Evolutionary conservation across 2,797 vertebrate species (phyloP).

Genomic region (Agapornis canus): DNA sequence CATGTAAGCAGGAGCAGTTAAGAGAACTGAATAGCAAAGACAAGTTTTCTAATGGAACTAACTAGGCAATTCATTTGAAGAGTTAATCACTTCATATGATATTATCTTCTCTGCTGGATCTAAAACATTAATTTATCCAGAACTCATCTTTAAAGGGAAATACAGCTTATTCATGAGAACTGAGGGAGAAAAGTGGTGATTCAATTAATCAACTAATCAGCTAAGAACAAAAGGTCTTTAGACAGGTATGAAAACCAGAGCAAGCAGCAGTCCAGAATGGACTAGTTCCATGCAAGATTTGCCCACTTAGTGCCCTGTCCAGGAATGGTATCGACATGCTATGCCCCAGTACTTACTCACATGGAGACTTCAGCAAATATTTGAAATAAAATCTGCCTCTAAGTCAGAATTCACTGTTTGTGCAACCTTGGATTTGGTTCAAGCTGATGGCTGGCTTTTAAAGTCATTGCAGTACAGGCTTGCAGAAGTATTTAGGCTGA

Average conservation of each 20-base stretch:
- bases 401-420: background rate
- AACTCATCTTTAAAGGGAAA: background rate
- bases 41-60: background rate
- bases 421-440: background rate
- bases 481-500: background rate
- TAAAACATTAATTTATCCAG: background rate
- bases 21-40: background rate
- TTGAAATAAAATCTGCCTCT: background rate
- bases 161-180: background rate
- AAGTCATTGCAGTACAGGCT: background rate
- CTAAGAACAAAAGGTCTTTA: background rate
- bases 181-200: background rate
- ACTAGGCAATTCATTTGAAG: background rate
- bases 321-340: background rate
- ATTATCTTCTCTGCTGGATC: background rate
- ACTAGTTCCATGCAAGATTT: background rate
- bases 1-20: background rate
- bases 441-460: background rate
- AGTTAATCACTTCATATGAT: background rate
- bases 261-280: accelerated
- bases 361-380: background rate
- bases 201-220: background rate
- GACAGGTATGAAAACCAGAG: background rate
- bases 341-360: background rate
- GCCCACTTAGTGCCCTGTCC: background rate